Conservation (phyloP, 2,113 vertebrate species). For the Chionomys nivalis region DNA sequence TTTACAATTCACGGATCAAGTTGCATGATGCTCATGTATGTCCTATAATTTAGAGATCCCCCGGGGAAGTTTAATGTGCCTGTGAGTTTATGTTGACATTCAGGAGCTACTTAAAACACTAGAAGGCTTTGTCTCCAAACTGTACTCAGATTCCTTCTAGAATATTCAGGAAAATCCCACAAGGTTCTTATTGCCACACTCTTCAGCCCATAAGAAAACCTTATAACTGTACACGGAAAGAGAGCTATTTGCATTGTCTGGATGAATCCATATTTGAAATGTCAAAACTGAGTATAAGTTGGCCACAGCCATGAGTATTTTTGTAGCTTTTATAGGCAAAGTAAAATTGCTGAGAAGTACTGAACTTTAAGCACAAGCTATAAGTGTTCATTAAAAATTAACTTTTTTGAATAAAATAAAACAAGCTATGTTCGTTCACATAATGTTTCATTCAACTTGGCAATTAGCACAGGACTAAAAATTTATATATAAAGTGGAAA, state of each 20-base stretch:
- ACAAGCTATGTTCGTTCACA: not conserved
- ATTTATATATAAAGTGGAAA: not conserved
- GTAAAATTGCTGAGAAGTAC: not conserved
- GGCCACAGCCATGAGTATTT: not conserved
- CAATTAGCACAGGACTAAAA: not conserved
- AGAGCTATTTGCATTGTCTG: not conserved
- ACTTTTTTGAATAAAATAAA: constrained; percentile 29
- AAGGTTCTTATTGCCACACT: not conserved
- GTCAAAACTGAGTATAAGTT: not conserved
- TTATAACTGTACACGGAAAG: not conserved
- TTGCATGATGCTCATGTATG: constrained; percentile 77
- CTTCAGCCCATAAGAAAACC: not conserved
- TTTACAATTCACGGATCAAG: constrained; percentile 84
- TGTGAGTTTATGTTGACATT: constrained; percentile 63
- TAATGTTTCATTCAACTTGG: not conserved
- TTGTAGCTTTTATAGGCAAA: not conserved
- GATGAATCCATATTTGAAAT: constrained; percentile 5
- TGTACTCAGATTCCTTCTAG: constrained; percentile 62
- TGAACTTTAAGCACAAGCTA: not conserved
- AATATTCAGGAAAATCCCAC: constrained; percentile 37
- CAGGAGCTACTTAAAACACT: constrained; percentile 57
- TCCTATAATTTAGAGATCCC: constrained; percentile 83
- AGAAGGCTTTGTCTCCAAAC: constrained; percentile 64
- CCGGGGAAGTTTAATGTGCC: constrained; percentile 76
- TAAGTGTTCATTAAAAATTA: constrained; percentile 38